A percentile compares a stretch with the other conserved stretches of the same genome.
phyloP scores from a whole-genome alignment of 1,140 invertebrate species.

The Diachasma alloeum region DNA sequence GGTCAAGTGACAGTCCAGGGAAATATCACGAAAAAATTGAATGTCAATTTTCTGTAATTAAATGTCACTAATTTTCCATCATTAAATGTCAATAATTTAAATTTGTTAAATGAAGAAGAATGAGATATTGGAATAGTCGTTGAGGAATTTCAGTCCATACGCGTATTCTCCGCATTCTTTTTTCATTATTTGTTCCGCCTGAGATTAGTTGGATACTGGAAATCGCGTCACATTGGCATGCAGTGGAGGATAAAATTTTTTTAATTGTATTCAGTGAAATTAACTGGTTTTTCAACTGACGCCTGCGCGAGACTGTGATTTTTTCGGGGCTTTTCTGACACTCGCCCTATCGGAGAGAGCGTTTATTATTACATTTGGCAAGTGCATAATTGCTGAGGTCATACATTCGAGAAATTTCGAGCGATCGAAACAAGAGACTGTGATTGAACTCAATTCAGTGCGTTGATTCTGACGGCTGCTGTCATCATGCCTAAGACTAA shows the following conservation, averaged over 20 bases:
- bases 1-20: too few species aligned
- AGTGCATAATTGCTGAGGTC: too few species aligned
- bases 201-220: slow-evolving; percentile 12
- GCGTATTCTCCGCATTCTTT: not conserved
- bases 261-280: not conserved
- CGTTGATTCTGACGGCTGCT: not conserved
- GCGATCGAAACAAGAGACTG: too few species aligned
- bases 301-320: not conserved
- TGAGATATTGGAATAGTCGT: too few species aligned
- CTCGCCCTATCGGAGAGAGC: too few species aligned
- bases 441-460: not conserved
- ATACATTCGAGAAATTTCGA: too few species aligned
- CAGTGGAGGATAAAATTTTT: not conserved
- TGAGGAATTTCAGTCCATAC: too few species aligned
- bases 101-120: not conserved
- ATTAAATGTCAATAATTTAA: not conserved
- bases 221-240: not conserved
- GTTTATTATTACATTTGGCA: too few species aligned
- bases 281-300: not conserved
- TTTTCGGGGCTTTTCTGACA: too few species aligned
- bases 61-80: not conserved
- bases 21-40: not conserved
- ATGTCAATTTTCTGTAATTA: not conserved
- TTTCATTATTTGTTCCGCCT: not conserved
- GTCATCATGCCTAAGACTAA: slow-evolving; percentile 62